Evolutionary conservation across 2,888 invertebrate species (phyloP), one percentile per base, ranked within the genome.

Genomic region (Acronicta psi): DNA sequence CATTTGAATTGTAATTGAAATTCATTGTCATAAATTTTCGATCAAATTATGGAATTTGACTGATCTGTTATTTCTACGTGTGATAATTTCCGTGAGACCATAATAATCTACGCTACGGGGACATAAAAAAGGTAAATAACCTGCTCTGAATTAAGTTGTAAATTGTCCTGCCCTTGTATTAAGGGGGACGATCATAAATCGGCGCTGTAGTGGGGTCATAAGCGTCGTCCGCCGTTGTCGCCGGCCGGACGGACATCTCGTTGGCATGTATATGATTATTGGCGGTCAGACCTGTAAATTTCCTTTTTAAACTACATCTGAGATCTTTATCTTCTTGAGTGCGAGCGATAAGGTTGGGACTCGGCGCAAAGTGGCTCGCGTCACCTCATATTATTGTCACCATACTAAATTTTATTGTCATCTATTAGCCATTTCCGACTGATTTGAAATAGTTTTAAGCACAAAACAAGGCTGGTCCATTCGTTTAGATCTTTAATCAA

Each of bases 221-320:
- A 91, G 87, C 81, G 86, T 85, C 82, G 84, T 69, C 80, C 79
- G 77, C 80, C 73, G 79, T 78, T 80, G 82, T 84, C 82, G 81
- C 77, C 75, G 75, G 80, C 77, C 76, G 73, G 77, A 80, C 81
- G 82, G 83, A 86, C 87, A 80, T 82, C 83, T 81, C 77, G 65
- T 72, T 88, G 90, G 84, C 90, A 88, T 91, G 82, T 91, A 89
- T 91, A 91, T 82, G 87, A 83, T 90, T 91, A 91, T 90, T 89
- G 89, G 84, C 82, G 67, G 73, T 73, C 82, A 75, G 81, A 86
- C 87, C 89, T 91, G 86, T 91, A 89, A 90, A 91, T 91, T 87
- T 86, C 77, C 83, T 84, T 84, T 86, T 81, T 83, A 90, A 90
- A 87, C 82, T 85, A 86, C 84, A 85, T 85, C 75, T 71, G 73